phyloP scores from a whole-genome alignment of 2,888 invertebrate species.

The Carabus problematicus region DNA sequence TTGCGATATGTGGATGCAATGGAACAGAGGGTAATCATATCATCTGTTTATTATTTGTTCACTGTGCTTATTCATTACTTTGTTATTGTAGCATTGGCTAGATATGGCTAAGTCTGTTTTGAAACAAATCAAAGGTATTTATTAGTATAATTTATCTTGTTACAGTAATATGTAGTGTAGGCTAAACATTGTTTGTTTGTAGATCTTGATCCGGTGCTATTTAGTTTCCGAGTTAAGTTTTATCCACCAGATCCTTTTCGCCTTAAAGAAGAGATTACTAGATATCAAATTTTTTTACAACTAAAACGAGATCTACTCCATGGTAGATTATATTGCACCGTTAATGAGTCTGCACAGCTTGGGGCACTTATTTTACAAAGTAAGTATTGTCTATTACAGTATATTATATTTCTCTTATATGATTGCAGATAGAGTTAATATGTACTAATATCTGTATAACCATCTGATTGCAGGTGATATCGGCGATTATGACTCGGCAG shows the following conservation, averaged over 20 bases:
- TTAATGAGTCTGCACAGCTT: constrained; percentile 86
- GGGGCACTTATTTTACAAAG: constrained; percentile 94
- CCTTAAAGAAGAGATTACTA: constrained; percentile 91
- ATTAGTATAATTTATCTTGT: constrained; percentile 7
- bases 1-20: constrained; percentile 88
- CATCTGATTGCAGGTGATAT: constrained; percentile 77
- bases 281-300: constrained; percentile 94
- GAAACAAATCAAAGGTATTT: constrained; percentile 88
- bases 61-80: constrained; percentile 13
- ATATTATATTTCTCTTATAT: not conserved
- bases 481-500: constrained; percentile 90
- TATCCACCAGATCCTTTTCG: constrained; percentile 95
- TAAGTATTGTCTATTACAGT: constrained; percentile 59
- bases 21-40: constrained; percentile 80
- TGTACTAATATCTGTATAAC: not conserved
- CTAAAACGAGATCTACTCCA: constrained; percentile 93
- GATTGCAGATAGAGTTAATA: constrained; percentile 2
- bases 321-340: constrained; percentile 91
- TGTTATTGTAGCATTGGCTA: constrained; percentile 85
- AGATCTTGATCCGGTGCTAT: constrained; percentile 91
- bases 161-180: constrained; percentile 7
- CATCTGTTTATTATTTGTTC: constrained; percentile 37
- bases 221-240: constrained; percentile 97
- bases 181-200: constrained; percentile 52
- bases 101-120: constrained; percentile 88